Conservation (phyloP, 2,888 invertebrate genomes). For the Volucella bombylans region DNA sequence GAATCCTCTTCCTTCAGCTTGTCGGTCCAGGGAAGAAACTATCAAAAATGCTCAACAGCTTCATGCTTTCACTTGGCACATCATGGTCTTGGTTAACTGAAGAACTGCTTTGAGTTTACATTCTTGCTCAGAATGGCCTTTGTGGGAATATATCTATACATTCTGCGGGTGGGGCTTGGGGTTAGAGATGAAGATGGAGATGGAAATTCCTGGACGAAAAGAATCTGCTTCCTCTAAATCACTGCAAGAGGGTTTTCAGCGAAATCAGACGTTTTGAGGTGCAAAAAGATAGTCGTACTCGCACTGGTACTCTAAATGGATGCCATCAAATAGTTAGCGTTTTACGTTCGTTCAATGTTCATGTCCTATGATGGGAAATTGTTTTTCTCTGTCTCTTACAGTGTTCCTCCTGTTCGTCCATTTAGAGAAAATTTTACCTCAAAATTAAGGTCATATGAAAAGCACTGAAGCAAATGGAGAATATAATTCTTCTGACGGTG, state of each 20-base stretch:
- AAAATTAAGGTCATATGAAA: slow-evolving; percentile 61
- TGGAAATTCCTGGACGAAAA: neutral
- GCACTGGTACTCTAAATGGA: neutral
- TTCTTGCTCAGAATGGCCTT: slow-evolving; percentile 23
- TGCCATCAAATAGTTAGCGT: slow-evolving; percentile 15
- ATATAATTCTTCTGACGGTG: slow-evolving; percentile 35
- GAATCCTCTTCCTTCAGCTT: slow-evolving; percentile 38
- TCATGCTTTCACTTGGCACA: slow-evolving; percentile 57
- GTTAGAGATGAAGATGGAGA: too few relatives aligned
- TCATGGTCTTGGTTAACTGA: neutral
- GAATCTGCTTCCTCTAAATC: slow-evolving; percentile 16
- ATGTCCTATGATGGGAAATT: slow-evolving; percentile 28
- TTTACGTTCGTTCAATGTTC: slow-evolving; percentile 38
- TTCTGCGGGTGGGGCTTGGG: too few relatives aligned
- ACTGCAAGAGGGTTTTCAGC: neutral
- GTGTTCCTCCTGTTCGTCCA: neutral
- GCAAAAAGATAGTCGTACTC: neutral
- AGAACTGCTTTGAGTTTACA: slow-evolving; percentile 21
- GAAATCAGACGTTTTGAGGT: neutral
- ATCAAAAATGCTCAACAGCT: slow-evolving; percentile 42
- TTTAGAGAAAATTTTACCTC: slow-evolving; percentile 32
- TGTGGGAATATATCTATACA: neutral
- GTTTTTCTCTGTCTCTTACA: neutral
- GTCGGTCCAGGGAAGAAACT: slow-evolving; percentile 17
- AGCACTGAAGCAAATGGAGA: slow-evolving; percentile 30